A percentile compares a stretch with the other conserved stretches of the same genome.
Conservation (phyloP, 2,797 vertebrate genomes). For the Phrynocephalus guinanensis region DNA sequence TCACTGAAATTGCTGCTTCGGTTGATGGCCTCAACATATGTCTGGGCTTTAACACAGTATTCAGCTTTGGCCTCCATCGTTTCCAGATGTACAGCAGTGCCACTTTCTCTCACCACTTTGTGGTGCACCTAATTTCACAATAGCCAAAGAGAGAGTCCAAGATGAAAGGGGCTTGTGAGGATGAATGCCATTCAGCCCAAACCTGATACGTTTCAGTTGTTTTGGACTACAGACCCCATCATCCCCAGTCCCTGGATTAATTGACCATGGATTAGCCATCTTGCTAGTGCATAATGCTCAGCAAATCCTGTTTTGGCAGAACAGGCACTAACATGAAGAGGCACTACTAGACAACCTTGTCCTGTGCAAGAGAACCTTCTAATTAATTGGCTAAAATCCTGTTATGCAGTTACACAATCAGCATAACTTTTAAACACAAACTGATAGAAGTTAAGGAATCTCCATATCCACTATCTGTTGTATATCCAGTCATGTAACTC, state of each 20-base stretch:
- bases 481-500: too few species aligned
- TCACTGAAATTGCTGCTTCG: conserved; percentile 76
- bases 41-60: conserved; percentile 78
- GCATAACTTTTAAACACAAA: too few species aligned
- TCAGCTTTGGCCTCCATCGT: conserved; percentile 68
- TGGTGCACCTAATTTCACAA: conserved; percentile 60
- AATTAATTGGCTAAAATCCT: not conserved
- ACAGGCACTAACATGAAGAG: not conserved
- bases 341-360: not conserved
- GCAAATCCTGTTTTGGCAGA: not conserved
- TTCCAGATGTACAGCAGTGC: conserved; percentile 60
- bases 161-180: not conserved
- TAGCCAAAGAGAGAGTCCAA: not conserved
- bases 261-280: not conserved
- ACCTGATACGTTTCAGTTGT: not conserved
- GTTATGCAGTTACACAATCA: too few species aligned
- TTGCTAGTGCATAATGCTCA: not conserved
- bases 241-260: not conserved
- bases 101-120: conserved; percentile 59
- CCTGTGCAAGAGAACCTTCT: not conserved
- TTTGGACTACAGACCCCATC: not conserved
- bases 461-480: too few species aligned
- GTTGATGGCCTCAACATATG: conserved; percentile 65
- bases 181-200: not conserved
- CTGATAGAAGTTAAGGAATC: too few species aligned